Evolutionary conservation across 2,888 invertebrate species (phyloP).

Genomic region (Leistus spinibarbis): DNA sequence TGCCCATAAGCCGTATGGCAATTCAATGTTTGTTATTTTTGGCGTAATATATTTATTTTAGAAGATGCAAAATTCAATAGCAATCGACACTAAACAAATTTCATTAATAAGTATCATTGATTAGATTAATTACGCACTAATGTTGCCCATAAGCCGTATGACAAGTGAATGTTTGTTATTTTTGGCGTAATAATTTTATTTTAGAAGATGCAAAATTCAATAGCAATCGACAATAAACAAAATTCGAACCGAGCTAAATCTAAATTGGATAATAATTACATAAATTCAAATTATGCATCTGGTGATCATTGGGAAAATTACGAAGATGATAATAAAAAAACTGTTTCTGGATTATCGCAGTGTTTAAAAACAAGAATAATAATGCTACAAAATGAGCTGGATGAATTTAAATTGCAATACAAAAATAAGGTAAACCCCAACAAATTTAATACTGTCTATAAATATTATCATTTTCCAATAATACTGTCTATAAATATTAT

Average conservation of each 20-base stretch:
- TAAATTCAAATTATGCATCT: background rate
- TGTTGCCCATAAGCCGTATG: no score
- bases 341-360: conserved; percentile 1
- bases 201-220: conserved; percentile 18
- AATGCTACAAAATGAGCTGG: conserved; percentile 20
- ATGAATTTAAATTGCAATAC: conserved; percentile 22
- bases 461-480: no score
- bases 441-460: no score
- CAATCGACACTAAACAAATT: conserved; percentile 19
- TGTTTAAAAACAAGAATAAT: conserved; percentile 24
- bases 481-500: no score
- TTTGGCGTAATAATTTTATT: background rate
- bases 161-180: background rate
- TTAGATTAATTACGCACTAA: background rate
- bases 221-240: conserved; percentile 18
- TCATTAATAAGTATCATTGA: no score
- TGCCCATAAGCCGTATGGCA: no score
- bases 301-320: conserved; percentile 29
- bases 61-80: conserved; percentile 20
- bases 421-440: conserved; percentile 30
- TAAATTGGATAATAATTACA: background rate
- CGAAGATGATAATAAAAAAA: background rate
- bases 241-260: conserved; percentile 1
- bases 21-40: background rate
- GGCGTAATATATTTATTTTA: background rate